These are phyloP conservation scores for Dryobates pubescens DNA, from an alignment of 2,797 vertebrate species.

Conservation along the genomic window DNA sequence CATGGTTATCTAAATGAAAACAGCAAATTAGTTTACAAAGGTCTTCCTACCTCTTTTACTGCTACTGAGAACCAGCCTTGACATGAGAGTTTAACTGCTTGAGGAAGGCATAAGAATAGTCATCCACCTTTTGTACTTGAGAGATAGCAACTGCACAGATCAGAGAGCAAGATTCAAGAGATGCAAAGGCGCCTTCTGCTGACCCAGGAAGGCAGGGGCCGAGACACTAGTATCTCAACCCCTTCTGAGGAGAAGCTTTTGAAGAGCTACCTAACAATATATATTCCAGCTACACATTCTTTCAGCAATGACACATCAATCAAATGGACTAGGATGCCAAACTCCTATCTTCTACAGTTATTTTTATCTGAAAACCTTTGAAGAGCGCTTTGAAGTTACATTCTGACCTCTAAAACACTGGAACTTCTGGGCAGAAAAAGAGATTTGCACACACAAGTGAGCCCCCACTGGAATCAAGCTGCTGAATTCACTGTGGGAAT, in stretches of 20 bases:
- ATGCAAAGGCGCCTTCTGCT: neutral
- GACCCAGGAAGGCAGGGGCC: neutral
- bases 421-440: neutral
- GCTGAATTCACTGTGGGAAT: neutral
- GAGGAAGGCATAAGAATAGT: neutral
- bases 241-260: neutral
- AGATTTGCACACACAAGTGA: neutral
- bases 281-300: neutral
- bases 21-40: neutral
- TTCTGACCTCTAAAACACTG: neutral
- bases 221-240: neutral
- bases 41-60: neutral
- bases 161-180: neutral
- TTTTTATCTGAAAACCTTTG: slow-evolving; percentile 47
- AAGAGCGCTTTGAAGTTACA: slow-evolving; percentile 47
- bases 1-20: neutral
- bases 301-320: neutral
- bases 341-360: neutral
- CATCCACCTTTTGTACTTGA: neutral
- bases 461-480: neutral
- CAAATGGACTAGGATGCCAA: neutral
- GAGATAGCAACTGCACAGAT: neutral
- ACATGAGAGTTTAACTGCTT: neutral
- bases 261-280: neutral
- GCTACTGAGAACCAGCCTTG: neutral